Percentiles rank a stretch among this genome's conserved stretches.
phyloP scores from a whole-genome alignment of 2,888 invertebrate genomes.

The Plebejus argus region DNA sequence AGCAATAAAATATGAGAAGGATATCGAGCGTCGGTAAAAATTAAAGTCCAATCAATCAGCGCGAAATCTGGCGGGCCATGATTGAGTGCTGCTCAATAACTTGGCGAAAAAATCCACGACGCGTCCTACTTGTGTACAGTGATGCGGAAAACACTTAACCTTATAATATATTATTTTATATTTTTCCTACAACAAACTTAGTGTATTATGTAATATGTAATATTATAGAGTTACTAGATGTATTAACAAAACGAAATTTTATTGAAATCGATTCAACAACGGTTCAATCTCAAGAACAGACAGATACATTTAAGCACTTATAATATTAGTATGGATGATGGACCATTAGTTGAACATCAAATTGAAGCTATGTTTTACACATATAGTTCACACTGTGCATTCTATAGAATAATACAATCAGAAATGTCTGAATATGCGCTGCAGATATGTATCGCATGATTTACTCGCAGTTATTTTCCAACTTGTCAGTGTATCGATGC shows the following conservation, averaged over 20 bases:
- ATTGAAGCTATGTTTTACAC: too few relatives aligned
- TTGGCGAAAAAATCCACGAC: slow-evolving; percentile 48
- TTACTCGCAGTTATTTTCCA: slow-evolving; percentile 2
- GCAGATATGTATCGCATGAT: not conserved
- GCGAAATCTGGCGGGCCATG: slow-evolving; percentile 55
- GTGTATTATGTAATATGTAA: not conserved
- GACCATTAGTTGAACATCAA: too few relatives aligned
- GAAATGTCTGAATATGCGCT: not conserved
- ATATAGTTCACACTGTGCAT: too few relatives aligned
- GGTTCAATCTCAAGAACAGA: too few relatives aligned
- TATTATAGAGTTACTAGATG: too few relatives aligned
- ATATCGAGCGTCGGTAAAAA: slow-evolving; percentile 44
- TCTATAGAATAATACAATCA: not conserved
- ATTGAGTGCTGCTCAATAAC: slow-evolving; percentile 55
- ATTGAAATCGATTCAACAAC: too few relatives aligned
- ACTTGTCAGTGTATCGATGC: slow-evolving; percentile 11
- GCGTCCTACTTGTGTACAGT: slow-evolving; percentile 43
- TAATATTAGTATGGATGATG: too few relatives aligned
- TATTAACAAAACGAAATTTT: too few relatives aligned
- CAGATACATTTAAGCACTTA: too few relatives aligned
- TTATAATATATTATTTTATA: slow-evolving; percentile 14
- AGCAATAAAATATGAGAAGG: slow-evolving; percentile 31
- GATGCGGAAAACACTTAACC: slow-evolving; percentile 33
- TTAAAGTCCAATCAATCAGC: slow-evolving; percentile 64
- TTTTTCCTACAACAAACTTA: not conserved